Base-by-base conservation (phyloP, 1,140 invertebrate species). In the Cotesia glomerata region DNA sequence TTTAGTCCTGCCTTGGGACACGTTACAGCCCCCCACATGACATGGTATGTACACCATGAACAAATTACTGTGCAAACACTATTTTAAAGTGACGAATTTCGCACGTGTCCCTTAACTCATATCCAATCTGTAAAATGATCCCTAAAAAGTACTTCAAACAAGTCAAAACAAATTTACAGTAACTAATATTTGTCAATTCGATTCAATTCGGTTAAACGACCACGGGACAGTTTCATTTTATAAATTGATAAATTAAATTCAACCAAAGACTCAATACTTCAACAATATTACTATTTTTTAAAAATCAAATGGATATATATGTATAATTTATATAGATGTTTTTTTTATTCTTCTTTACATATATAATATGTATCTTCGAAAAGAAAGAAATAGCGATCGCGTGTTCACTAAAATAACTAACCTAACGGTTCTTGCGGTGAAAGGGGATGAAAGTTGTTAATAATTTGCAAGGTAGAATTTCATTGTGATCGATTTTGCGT, bases 71-170 rank as follows among this genome's bases (percentile, higher is more conserved):
- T 39, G 54, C 64, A 74, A 75, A 75, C 65, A 75, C 39, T 7
- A 18, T 64, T 54, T 56, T 65, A 72, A 72, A 73, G 56, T 69
- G 68, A 68, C 67, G 68, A 73, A 62, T 71, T 70, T 70, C 68
- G 67, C 71, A 52, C 34, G 56, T 52, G 71, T 54, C 39, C 45
- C 58, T 58, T 16, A 11, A 56, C n/a, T 64, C 54, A 58, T 39
- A 36, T 18, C 56, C 13, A 18, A 49, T 5, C 14, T 59, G 26
- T 61, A 71, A 68, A 76, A 69, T 73, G 70, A 69, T 73, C 68
- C 65, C 35, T 45, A n/a, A 1, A 4, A 51, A 26, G n/a, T 14
- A 67, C 9, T 58, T 14, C n/a, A 34, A 58, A 18, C 5, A 45
- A 18, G 9, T 58, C 18, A 18, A 26, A 11, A 58, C 56, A 36